phyloP scores from a whole-genome alignment of 2,797 vertebrate species.

The Cynodonichthys magdalenae region DNA sequence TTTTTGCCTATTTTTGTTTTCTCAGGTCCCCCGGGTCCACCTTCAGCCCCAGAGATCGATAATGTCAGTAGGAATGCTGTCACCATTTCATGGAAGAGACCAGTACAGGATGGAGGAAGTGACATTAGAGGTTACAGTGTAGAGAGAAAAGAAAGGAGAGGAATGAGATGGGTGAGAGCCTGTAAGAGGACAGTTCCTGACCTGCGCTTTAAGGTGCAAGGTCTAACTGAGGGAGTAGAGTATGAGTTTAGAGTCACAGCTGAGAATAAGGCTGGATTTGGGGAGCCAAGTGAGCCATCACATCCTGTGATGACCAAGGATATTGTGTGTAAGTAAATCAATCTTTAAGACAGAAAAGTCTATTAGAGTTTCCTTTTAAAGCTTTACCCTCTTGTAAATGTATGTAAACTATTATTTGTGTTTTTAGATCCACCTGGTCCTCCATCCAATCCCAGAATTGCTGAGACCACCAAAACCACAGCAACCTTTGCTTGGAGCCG shows the following conservation, averaged over 20 bases:
- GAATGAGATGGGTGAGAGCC: constrained; percentile 97
- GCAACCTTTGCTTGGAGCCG: constrained; percentile 92
- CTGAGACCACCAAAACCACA: constrained; percentile 95
- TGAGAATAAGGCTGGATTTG: constrained; percentile 97
- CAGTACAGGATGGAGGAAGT: constrained; percentile 91
- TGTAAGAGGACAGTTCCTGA: constrained; percentile 93
- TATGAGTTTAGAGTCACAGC: constrained; percentile 99
- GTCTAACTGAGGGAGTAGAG: constrained; percentile 92
- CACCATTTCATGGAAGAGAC: constrained; percentile 96
- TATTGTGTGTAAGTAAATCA: constrained; percentile 90
- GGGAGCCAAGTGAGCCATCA: constrained; percentile 92
- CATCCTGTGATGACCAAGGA: constrained; percentile 90
- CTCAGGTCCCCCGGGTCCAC: constrained; percentile 93
- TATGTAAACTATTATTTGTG: constrained; percentile 4
- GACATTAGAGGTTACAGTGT: constrained; percentile 96
- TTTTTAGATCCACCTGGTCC: constrained; percentile 94
- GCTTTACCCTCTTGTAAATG: neutral
- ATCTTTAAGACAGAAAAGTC: neutral
- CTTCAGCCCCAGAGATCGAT: constrained; percentile 92
- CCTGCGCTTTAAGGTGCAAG: constrained; percentile 94
- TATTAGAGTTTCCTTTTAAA: neutral
- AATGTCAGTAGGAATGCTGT: constrained; percentile 90
- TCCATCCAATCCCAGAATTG: constrained; percentile 92
- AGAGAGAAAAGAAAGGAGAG: constrained; percentile 94
- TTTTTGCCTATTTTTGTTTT: constrained; percentile 17